Conservation (phyloP, 1,140 invertebrate species). For the Vanessa tameamea region DNA sequence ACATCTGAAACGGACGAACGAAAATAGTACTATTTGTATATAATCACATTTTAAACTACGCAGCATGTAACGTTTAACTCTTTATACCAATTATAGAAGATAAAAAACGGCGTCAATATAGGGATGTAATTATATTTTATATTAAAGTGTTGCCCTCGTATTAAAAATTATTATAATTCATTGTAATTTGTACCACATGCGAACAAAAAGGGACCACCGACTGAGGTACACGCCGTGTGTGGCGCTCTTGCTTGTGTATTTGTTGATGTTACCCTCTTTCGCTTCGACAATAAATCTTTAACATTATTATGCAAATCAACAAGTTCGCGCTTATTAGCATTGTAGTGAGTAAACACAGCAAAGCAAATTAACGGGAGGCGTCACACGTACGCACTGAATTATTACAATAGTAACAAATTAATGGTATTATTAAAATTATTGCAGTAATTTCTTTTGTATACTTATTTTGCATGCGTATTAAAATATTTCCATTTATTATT, state of each 20-base stretch:
- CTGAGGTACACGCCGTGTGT: neutral
- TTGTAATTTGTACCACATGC: neutral
- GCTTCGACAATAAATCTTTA: neutral
- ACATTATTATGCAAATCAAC: conserved; percentile 10
- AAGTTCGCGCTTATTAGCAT: conserved; percentile 1
- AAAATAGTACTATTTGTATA: neutral
- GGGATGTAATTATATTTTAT: no score
- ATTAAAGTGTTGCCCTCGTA: neutral
- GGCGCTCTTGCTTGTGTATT: neutral
- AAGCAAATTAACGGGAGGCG: neutral
- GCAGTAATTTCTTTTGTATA: neutral
- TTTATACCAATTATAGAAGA: no score
- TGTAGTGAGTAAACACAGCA: neutral
- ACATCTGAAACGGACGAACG: neutral
- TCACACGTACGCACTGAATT: neutral
- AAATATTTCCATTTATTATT: no score
- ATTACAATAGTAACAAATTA: neutral
- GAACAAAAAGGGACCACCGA: conserved; percentile 4
- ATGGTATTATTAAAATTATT: neutral
- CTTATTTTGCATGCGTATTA: neutral
- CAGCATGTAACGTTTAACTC: no score
- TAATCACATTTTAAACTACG: neutral
- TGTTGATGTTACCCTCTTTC: neutral
- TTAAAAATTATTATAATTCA: neutral
- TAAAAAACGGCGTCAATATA: no score